Base-by-base conservation (phyloP, 2,797 vertebrate species). In the Enteromius unitaeniatus region DNA sequence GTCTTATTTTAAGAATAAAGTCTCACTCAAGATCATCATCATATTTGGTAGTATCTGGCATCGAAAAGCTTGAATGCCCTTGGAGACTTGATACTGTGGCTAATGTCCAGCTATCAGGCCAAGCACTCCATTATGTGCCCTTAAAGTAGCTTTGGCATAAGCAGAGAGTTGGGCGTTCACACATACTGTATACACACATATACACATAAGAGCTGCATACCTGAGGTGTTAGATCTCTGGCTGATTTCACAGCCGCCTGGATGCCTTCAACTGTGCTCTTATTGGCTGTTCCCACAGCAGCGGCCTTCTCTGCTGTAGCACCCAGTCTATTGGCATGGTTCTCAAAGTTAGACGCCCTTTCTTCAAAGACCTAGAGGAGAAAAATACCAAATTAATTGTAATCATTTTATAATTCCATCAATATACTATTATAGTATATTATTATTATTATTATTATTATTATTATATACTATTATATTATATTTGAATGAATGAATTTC, bases 201-300 rank as follows among this genome's bases (percentile, higher is more conserved):
- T 40, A 42, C 65, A 37, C 73, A 70, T 65, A 55, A 31, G 45
- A 79, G 40, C 64, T 53, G 65, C 78, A 75, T 86, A 99, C 98
- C 98, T 99, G 98, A 65, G 98, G 98, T 0, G 98, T 99, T 84
- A 99, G 95, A 55, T 99, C 98, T 84, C 98, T 95, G 55, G 97
- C 94, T 0, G 98, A 97, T 92, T 99, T 99, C 88, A 99, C 98
- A 0, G 97, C 95, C 0, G 96, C 96, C 89, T 99, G 97, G 80
- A 99, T 99, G 65, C 97, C 97, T 88, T 99, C 97, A 51, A 99
- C 98, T 0, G 97, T 98, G 17, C 92, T 94, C 91, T 96, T 99
- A 91, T 99, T 99, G 65, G 97, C 97, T n/a, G 98, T 95, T 77
- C 98, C 98, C 69, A 99, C 98, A 1, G 98, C 97, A 78, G 98